Evolutionary conservation across 2,797 vertebrate species (phyloP).

Genomic region (Phaenicophaeus curvirostris): DNA sequence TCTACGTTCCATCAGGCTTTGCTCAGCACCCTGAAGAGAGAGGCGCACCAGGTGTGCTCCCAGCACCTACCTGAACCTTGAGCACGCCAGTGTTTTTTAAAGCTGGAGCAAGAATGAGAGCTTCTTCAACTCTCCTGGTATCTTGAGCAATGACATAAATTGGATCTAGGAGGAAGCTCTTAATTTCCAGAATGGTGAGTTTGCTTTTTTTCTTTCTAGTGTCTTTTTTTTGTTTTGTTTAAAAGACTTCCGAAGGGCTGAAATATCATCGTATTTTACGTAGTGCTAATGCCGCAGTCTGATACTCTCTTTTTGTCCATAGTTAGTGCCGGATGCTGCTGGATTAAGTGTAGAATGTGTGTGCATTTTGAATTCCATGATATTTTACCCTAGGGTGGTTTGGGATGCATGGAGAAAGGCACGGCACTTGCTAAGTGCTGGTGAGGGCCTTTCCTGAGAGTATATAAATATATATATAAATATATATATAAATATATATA

Average conservation of each 20-base stretch:
- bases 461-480: no score
- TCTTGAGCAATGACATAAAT: not conserved
- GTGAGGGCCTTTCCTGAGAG: not conserved
- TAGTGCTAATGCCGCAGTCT: not conserved
- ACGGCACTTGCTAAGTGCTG: not conserved
- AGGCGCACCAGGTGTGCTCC: not conserved
- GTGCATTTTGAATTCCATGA: not conserved
- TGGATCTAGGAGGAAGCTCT: slow-evolving; percentile 45
- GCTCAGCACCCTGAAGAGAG: not conserved
- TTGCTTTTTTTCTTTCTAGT: not conserved
- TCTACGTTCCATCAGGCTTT: slow-evolving; percentile 66
- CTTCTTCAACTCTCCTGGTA: not conserved
- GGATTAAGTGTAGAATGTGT: not conserved
- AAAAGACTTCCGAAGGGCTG: not conserved
- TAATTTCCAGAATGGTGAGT: slow-evolving; percentile 71
- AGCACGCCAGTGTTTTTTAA: not conserved
- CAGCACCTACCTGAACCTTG: slow-evolving; percentile 6
- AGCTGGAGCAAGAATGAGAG: not conserved
- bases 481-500: no score
- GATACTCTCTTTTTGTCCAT: not conserved
- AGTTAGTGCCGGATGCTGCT: not conserved
- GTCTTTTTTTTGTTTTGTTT: not conserved
- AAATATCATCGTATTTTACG: not conserved
- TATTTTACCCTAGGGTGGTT: not conserved
- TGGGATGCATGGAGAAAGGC: not conserved